Conservation (phyloP, 2,888 invertebrate genomes). For the Dryococelus australis region DNA sequence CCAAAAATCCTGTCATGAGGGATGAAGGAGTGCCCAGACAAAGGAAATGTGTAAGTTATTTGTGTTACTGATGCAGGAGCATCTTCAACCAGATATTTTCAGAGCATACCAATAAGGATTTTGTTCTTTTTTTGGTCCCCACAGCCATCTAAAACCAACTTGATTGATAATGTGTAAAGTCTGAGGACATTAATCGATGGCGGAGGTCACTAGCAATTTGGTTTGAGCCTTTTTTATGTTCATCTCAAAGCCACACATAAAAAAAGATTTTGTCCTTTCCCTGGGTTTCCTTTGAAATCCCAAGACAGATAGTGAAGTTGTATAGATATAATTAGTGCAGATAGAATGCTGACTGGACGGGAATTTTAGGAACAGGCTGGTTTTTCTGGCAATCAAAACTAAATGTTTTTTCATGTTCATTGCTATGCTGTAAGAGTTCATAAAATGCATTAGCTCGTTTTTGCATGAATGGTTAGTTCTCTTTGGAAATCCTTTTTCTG, state of each 20-base stretch:
- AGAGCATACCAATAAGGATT: neutral
- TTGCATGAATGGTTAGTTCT: too few relatives aligned
- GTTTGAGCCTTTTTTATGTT: neutral
- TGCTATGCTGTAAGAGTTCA: neutral
- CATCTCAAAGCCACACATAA: neutral
- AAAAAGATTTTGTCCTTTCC: neutral
- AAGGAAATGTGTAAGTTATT: neutral
- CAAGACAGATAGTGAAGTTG: too few relatives aligned
- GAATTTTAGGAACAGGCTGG: neutral
- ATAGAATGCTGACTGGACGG: neutral
- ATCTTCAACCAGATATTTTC: neutral
- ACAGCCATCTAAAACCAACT: neutral
- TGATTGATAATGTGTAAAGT: neutral
- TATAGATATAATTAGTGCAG: neutral
- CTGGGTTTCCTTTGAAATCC: neutral
- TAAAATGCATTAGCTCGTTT: too few relatives aligned
- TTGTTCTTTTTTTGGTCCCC: neutral
- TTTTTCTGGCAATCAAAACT: constrained; percentile 20
- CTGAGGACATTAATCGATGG: neutral
- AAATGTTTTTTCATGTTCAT: neutral
- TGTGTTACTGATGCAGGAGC: too few relatives aligned
- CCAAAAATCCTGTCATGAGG: neutral
- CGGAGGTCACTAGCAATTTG: neutral
- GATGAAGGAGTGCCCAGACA: neutral
- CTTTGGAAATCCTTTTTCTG: too few relatives aligned